Evolutionary conservation across 2,113 vertebrate genomes (phyloP), one percentile per base, ranked within the genome.

Genomic region (Montifringilla adamsi): DNA sequence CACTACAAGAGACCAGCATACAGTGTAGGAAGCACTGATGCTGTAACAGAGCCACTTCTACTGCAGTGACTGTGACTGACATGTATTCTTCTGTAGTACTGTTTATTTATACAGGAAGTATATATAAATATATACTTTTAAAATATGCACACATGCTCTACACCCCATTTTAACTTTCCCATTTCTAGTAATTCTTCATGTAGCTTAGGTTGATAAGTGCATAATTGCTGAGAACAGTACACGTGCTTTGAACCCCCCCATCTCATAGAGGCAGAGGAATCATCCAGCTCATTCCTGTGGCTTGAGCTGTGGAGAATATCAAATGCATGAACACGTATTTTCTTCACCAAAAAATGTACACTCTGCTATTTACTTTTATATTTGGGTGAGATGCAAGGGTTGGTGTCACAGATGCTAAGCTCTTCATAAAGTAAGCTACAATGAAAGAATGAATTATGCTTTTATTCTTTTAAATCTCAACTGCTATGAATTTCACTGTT

Each of bases 201-300:
- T 68, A 43, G 26, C 41, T 77, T 21, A 74, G 20, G 31, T 1
- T 68, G 26, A 0, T 56, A 55, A 56, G 30, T 1, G 1, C 2
- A 0, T 55, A 76, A 81, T 35, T 63, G 84, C 31, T 63, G 63
- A 41, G 46, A 89, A 47, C 17, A 43, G 24, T 7, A 47, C 12
- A 46, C 24, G 41, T 39, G 15, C 41, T 47, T 30, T 73, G 41
- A 86, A 59, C 0, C 2, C 15, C 17, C 4, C 4, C 59, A 67
- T 5, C 56, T 72, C n/a, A 43, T 3, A 35, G n/a, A 0, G 3
- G 37, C 47, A 64, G 58, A 72, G 47, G 15, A 64, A 35, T 55
- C 37, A 67, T 37, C 4, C 39, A 79, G 67, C 53, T 68, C 73
- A 70, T 21, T 80, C 28, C 33, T 49, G 31, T 53, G 21, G 30